Conservation (phyloP, 2,888 invertebrate species). For the Calameuta filiformis region DNA sequence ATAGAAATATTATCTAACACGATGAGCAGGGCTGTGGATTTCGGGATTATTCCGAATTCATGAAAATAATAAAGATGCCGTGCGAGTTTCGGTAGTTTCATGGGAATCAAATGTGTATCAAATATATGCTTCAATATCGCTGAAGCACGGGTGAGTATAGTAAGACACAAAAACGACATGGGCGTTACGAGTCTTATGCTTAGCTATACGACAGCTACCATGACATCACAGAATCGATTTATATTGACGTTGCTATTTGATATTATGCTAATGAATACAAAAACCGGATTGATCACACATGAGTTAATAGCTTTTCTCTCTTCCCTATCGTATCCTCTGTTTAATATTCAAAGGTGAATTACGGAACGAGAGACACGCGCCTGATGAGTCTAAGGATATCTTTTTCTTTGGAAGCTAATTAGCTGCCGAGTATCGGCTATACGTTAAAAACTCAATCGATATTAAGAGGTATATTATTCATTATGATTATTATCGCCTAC, state of each 20-base stretch:
- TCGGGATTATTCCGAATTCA: background rate
- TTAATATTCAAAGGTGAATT: background rate
- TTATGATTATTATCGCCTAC: background rate
- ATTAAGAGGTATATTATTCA: background rate
- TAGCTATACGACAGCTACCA: conserved; percentile 10
- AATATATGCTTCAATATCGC: background rate
- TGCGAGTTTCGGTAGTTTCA: background rate
- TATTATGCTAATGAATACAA: conserved; percentile 26
- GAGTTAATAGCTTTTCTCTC: background rate
- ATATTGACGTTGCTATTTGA: conserved; percentile 23
- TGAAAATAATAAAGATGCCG: background rate
- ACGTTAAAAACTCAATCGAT: background rate
- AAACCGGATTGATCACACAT: conserved; percentile 16
- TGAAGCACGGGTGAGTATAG: background rate
- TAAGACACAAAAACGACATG: background rate
- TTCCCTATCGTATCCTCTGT: background rate
- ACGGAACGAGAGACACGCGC: background rate
- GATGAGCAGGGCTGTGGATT: background rate
- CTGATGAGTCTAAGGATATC: background rate
- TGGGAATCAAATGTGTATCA: background rate
- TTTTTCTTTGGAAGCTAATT: background rate
- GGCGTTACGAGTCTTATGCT: background rate
- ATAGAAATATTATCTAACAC: background rate
- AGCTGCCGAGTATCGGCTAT: background rate
- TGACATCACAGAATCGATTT: conserved; percentile 23